phyloP scores from a whole-genome alignment of 1,140 invertebrate species.

The Lasioglossum albipes region DNA sequence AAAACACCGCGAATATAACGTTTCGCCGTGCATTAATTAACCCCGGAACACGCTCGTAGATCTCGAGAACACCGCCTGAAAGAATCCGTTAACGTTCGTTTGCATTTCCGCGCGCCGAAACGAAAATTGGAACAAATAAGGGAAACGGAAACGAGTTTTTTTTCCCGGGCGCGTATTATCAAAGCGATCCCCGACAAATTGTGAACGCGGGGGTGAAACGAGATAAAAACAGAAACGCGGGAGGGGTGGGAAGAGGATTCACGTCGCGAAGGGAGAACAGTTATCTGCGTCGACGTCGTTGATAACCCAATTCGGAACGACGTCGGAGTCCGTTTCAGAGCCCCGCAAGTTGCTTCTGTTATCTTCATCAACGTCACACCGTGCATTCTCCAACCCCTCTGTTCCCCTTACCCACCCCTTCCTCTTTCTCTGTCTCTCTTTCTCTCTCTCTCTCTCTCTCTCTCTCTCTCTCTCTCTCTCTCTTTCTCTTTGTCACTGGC shows the following conservation, averaged over 20 bases:
- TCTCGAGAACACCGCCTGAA: background rate
- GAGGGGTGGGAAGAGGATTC: background rate
- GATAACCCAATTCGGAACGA: constrained; percentile 24
- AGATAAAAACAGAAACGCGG: background rate
- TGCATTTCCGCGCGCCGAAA: background rate
- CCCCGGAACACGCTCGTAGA: background rate
- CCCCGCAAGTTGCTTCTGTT: constrained; percentile 45
- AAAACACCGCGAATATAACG: background rate
- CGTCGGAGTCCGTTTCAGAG: constrained; percentile 40
- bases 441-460: no score
- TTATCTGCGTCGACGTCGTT: constrained; percentile 42
- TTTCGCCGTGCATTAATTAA: background rate
- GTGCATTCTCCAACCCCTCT: constrained; percentile 23
- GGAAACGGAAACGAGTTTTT: background rate
- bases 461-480: no score
- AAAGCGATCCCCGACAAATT: background rate
- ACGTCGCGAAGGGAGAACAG: constrained; percentile 31
- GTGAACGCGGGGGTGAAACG: background rate
- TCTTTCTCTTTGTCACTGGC: constrained; percentile 4
- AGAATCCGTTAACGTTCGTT: background rate
- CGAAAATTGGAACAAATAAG: background rate
- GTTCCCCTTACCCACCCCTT: no score
- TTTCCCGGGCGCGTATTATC: background rate
- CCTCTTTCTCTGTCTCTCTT: no score
- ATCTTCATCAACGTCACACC: constrained; percentile 33